Evolutionary conservation across 2,113 vertebrate species (phyloP).

Genomic region (Pan troglodytes): DNA sequence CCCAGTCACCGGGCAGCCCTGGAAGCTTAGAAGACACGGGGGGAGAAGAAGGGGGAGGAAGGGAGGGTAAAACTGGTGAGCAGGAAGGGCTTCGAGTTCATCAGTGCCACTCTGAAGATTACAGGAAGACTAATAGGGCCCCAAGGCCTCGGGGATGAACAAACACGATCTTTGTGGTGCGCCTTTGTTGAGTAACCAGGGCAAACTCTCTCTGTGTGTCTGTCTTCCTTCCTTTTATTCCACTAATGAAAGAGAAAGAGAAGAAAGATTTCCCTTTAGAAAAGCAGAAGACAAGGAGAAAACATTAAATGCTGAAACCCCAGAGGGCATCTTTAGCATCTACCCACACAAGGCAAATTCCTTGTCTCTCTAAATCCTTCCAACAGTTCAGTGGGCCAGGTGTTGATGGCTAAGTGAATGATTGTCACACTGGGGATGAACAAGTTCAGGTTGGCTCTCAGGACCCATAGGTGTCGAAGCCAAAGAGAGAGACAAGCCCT

Average conservation of each 20-base stretch:
- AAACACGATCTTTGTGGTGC: constrained; percentile 74
- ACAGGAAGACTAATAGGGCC: constrained; percentile 59
- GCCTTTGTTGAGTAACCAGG: constrained; percentile 76
- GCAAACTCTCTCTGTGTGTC: constrained; percentile 55
- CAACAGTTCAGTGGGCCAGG: background rate
- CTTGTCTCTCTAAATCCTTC: background rate
- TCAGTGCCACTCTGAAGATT: constrained; percentile 60
- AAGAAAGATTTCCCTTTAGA: constrained; percentile 63
- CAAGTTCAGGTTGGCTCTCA: background rate
- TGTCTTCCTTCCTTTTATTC: constrained; percentile 71
- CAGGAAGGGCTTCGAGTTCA: constrained; percentile 45
- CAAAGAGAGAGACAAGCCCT: background rate
- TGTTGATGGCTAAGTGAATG: background rate
- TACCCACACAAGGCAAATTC: constrained; percentile 37
- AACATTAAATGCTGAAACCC: background rate
- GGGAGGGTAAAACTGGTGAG: background rate
- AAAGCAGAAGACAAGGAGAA: constrained; percentile 44
- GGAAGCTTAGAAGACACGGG: background rate
- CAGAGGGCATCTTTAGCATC: constrained; percentile 1
- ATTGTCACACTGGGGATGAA: background rate
- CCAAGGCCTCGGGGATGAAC: constrained; percentile 69
- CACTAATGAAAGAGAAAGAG: constrained; percentile 46
- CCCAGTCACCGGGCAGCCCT: background rate
- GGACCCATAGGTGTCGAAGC: background rate
- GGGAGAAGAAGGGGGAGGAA: background rate